Evolutionary conservation across 2,797 vertebrate genomes (phyloP), one percentile per base, ranked within the genome.

Genomic region (Muscicapa comitata): DNA sequence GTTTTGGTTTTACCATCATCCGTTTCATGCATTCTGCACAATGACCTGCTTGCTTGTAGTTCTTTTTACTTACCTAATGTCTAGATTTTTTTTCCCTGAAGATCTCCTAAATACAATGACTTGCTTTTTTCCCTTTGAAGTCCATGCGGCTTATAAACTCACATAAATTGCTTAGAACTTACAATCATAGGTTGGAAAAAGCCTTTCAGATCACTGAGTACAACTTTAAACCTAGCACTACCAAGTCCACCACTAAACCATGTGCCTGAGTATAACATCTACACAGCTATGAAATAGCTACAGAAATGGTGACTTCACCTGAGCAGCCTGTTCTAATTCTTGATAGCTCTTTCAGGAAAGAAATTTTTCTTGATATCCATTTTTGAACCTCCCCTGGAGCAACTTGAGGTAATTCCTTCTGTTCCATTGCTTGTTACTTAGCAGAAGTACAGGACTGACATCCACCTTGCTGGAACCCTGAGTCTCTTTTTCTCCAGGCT

Each of bases 381-480:
- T 54, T 67, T 31, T 54, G 26, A 61, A 67, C 7, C 3, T 54
- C 11, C 13, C 12, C 4, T 74, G 40, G 40, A 54, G 7, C 10
- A 54, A 42, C 7, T 17, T 1, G 1, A 42, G 18, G 13, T 20
- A 17, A 45, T 66, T 54, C 40, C 3, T 35, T 53, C 24, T 47
- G 11, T 53, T 59, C 45, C 47, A 68, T 11, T 0, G 0, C 20
- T 53, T 42, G 7, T 19, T 61, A 28, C 35, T 17, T 48, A 24
- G 11, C 6, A 81, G 26, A 42, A 66, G 33, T 55, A 26, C 3
- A 0, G n/a, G 40, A 61, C 20, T 54, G 47, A 5, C 18, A 24
- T 4, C 15, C 25, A 38, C 17, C 21, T 61, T 2, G 2, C 10
- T 26, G 37, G 14, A 48, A 17, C 3, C 5, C 23, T 37, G 2